Evolutionary conservation across 2,797 vertebrate genomes (phyloP), one percentile per base, ranked within the genome.

Genomic region (Ibycter americanus): DNA sequence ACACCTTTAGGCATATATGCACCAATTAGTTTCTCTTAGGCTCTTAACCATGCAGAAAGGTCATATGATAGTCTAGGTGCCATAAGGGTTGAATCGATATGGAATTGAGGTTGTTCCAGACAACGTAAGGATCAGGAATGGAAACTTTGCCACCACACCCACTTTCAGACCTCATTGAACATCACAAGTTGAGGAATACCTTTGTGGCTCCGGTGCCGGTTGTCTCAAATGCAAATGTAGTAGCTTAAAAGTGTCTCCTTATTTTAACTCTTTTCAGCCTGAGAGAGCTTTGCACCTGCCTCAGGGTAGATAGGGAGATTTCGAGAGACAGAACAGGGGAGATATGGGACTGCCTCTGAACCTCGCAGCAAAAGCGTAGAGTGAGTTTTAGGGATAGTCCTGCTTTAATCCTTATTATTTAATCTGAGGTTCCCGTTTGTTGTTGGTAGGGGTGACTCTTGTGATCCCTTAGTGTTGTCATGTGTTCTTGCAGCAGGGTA

Each of bases 121-220:
- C 26, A 17, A n/a, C 0, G 11, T 68, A 68, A 70, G 76, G 62
- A 59, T 40, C 14, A 15, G 63, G 78, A 92, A 83, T 77, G 3
- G 90, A 80, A 94, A 63, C 29, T 68, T 71, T 10, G 29, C 32
- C n/a, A 40, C 85, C 74, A 15, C 80, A 62, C 92, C 87, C 46
- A 13, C 56, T 54, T 89, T 55, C 72, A 78, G 58, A 72, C 51
- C 46, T 66, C 18, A 70, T 47, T 12, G 16, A 83, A 51, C 27
- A 73, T 94, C 91, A 81, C 29, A 78, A 77, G 47, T 79, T 89
- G 82, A 76, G 66, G 88, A 95, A 92, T 77, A 71, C 59, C 52
- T 77, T 81, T 34, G 42, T 76, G 44, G 14, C 31, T 79, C 47
- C 36, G 42, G 47, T 27, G 13, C 6, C 38, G 9, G 6, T 44